A percentile compares a stretch with the other conserved stretches of the same genome.
phyloP scores from a whole-genome alignment of 2,888 invertebrate genomes.

The Drosophila rellima region DNA sequence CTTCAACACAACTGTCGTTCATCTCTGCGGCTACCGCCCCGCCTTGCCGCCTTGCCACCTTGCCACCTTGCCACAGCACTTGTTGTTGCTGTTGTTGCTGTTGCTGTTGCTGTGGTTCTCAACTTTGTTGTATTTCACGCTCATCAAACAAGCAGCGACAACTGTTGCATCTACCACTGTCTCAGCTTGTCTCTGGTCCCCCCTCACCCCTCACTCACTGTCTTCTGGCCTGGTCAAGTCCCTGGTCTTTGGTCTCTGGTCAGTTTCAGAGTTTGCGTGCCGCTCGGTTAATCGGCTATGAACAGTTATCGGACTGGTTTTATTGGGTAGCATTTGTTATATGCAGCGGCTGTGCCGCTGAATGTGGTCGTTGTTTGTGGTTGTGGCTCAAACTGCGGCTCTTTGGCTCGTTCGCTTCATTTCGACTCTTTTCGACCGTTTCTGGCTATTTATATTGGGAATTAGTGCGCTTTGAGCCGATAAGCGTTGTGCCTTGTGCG shows the following conservation, averaged over 20 bases:
- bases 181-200: not conserved
- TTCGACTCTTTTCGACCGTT: constrained; percentile 14
- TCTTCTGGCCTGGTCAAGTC: constrained; percentile 24
- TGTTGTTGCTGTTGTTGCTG: constrained; percentile 41
- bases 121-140: constrained; percentile 79
- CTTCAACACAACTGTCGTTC: constrained; percentile 71
- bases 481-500: constrained; percentile 74
- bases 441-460: constrained; percentile 75
- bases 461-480: constrained; percentile 76
- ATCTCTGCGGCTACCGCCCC: constrained; percentile 38
- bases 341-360: constrained; percentile 47
- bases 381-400: not conserved
- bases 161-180: constrained; percentile 67
- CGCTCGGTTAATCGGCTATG: constrained; percentile 78
- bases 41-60: constrained; percentile 30
- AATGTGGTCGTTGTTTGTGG: constrained; percentile 8
- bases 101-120: constrained; percentile 60
- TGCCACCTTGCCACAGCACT: constrained; percentile 53
- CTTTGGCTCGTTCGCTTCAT: constrained; percentile 30
- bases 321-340: constrained; percentile 73
- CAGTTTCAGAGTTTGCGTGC: constrained; percentile 69
- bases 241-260: constrained; percentile 37
- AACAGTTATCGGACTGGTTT: constrained; percentile 82
- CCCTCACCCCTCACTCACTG: not conserved
- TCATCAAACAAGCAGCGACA: constrained; percentile 78